Evolutionary conservation across 2,113 vertebrate genomes (phyloP).

Genomic region (Apaloderma vittatum): DNA sequence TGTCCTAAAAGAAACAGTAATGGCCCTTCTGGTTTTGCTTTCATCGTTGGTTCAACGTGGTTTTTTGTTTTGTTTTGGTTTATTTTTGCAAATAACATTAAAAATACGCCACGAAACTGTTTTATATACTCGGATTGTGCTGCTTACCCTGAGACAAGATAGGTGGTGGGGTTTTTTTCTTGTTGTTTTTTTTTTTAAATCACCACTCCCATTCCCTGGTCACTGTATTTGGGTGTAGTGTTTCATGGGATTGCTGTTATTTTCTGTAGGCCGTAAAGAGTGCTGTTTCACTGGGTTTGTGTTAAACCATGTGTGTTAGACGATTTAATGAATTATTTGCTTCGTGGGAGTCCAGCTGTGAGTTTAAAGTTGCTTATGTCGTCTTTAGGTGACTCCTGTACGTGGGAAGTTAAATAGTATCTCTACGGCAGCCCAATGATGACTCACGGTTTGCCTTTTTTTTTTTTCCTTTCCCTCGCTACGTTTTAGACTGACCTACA

Average conservation of each 20-base stretch:
- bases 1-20: neutral
- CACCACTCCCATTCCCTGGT: neutral
- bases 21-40: neutral
- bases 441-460: neutral
- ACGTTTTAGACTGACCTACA: neutral
- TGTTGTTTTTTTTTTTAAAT: accelerated
- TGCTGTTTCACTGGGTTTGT: neutral
- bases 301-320: accelerated
- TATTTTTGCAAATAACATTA: neutral
- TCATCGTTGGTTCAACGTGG: neutral
- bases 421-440: neutral
- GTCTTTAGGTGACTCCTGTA: neutral
- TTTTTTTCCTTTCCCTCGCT: neutral
- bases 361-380: neutral
- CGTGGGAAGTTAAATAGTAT: neutral
- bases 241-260: neutral
- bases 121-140: accelerated
- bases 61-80: no score
- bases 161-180: neutral
- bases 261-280: neutral
- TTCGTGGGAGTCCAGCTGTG: neutral
- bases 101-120: accelerated
- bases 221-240: neutral
- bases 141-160: neutral
- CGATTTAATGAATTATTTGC: neutral